These are phyloP conservation scores for Microtus richardsoni DNA, from an alignment of 2,113 vertebrate genomes.

Conservation along the genomic window DNA sequence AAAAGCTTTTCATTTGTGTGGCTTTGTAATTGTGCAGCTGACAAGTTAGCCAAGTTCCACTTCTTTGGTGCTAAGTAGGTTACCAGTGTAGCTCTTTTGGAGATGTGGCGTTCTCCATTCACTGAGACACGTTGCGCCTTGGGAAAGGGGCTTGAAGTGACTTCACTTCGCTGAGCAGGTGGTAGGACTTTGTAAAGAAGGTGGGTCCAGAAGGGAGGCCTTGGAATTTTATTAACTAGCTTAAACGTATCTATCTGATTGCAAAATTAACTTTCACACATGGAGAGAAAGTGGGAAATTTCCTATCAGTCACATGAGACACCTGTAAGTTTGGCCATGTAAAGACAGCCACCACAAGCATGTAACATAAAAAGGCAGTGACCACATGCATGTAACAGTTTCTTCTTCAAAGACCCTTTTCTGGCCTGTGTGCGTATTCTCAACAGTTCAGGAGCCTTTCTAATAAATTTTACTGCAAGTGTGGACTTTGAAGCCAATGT, in stretches of 20 bases:
- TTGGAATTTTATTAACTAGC: neutral
- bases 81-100: neutral
- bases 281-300: constrained; percentile 3
- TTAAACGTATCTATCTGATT: neutral
- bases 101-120: neutral
- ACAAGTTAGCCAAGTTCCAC: constrained; percentile 33
- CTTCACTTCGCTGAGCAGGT: neutral
- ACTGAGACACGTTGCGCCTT: neutral
- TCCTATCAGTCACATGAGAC: neutral
- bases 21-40: constrained; percentile 55
- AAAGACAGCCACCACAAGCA: neutral
- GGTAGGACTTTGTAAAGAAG: neutral
- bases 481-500: neutral
- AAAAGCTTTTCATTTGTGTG: neutral
- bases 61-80: neutral
- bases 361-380: neutral
- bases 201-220: neutral
- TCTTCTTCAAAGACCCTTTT: neutral
- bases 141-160: neutral
- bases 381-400: neutral
- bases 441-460: neutral
- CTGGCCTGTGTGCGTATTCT: neutral
- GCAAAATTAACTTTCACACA: constrained; percentile 31
- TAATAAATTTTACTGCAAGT: neutral
- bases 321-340: neutral